phyloP scores from a whole-genome alignment of 1,140 invertebrate genomes.

The Lithobius niger region DNA sequence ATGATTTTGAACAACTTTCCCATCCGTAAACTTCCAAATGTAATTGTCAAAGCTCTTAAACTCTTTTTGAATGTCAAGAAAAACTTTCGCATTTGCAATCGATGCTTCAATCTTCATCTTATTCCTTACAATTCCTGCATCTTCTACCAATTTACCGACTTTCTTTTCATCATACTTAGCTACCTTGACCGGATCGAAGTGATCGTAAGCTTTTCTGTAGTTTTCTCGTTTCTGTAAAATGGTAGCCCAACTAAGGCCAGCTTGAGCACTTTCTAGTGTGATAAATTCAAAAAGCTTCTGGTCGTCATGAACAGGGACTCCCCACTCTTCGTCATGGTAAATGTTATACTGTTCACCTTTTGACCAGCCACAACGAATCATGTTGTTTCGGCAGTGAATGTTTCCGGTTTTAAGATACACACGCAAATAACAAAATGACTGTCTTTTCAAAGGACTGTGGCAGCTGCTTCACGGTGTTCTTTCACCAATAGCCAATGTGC shows the following conservation, averaged over 20 bases:
- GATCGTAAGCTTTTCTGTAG: conserved; percentile 6
- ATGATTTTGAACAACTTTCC: no score
- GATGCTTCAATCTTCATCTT: no score
- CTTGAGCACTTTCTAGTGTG: neutral
- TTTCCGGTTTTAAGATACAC: no score
- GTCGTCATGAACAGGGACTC: conserved; percentile 6
- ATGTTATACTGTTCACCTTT: neutral
- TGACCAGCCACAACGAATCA: neutral
- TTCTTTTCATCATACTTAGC: conserved; percentile 5
- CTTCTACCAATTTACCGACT: conserved; percentile 7
- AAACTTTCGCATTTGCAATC: no score
- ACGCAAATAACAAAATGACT: no score
- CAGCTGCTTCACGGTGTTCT: no score
- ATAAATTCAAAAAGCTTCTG: conserved; percentile 1
- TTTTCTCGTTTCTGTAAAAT: conserved; percentile 13
- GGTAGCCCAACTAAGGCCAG: conserved; percentile 8
- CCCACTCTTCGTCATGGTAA: conserved; percentile 10
- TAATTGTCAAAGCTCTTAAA: no score
- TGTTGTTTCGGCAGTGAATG: no score
- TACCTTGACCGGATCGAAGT: conserved; percentile 12
- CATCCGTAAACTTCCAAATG: no score
- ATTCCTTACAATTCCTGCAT: conserved; percentile 12
- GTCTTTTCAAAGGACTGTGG: no score
- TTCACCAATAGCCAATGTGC: no score
- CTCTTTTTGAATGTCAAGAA: no score